Evolutionary conservation across 2,113 vertebrate species (phyloP), one percentile per base, ranked within the genome.

Genomic region (Ictidomys tridecemlineatus): DNA sequence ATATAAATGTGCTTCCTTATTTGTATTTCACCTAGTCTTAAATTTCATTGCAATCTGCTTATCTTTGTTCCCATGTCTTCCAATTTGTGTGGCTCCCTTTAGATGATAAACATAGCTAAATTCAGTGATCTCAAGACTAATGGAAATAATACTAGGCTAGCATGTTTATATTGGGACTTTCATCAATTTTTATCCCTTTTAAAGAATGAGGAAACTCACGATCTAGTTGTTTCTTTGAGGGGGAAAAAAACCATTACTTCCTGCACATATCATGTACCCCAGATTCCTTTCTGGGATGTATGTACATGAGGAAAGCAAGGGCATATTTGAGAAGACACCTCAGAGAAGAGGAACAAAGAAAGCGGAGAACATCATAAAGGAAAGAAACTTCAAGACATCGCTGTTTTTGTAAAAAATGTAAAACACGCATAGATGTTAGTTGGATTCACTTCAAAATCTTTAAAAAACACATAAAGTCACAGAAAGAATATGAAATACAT

Each of bases 251-350:
- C 5, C 14, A 28, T 85, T 88, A 28, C 82, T 85, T 86, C 63
- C 72, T 89, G 7, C 28, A 53, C 1, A 76, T 1, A 0, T 6
- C 4, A 5, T 84, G 10, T 5, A 85, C 10, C 18, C 4, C n/a
- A 72, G 61, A 26, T 70, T 61, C 37, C 32, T 78, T 61, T 13
- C 32, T 72, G 8, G 3, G 12, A 34, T 80, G 0, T 48, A 2
- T n/a, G 10, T 58, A 26, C 72, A 53, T 30, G 65, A 72, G 48
- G 13, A 85, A 5, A 24, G 0, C 7, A 63, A 69, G 14, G 30
- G 0, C 18, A 10, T 67, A 0, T 28, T 20, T n/a, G 14, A 78
- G 48, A 20, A 10, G 4, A 8, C 1, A 17, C 18, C 34, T n/a
- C 8, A 42, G 16, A 85, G 61, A 11, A 48, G 2, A 53, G 7